Percentiles rank a stretch among this genome's conserved stretches.
phyloP scores from a whole-genome alignment of 2,797 vertebrate genomes.

The Hoplostethus mediterraneus region DNA sequence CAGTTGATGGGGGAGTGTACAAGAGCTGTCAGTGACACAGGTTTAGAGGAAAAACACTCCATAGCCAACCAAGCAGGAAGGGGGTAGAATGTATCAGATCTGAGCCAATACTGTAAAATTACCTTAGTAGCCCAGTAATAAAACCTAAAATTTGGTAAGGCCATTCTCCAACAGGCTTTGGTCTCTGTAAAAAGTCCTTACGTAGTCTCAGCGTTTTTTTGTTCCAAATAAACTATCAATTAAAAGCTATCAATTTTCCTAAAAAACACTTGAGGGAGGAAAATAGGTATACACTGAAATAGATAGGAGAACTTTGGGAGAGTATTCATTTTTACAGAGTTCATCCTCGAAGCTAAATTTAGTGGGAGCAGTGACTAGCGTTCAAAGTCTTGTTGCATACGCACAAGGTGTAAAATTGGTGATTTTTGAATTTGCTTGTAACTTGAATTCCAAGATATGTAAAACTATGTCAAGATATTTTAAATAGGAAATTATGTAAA shows the following conservation, averaged over 20 bases:
- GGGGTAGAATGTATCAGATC: neutral
- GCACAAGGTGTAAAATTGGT: too few relatives aligned
- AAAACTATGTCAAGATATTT: neutral
- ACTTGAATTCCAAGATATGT: neutral
- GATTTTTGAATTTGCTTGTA: too few relatives aligned
- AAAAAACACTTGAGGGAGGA: slow-evolving; percentile 1
- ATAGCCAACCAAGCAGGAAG: neutral
- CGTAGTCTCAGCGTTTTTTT: neutral
- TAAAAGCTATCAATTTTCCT: neutral
- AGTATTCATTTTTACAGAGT: neutral
- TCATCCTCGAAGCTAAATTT: neutral
- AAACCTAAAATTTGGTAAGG: too few relatives aligned
- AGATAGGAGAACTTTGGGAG: neutral
- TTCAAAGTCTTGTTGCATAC: too few relatives aligned
- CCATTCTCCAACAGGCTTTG: neutral
- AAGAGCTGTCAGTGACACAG: neutral
- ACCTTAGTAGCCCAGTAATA: too few relatives aligned
- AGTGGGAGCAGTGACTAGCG: neutral
- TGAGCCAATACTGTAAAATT: too few relatives aligned
- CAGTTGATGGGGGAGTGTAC: slow-evolving; percentile 9
- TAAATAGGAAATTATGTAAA: slow-evolving; percentile 6
- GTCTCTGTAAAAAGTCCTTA: neutral
- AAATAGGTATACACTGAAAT: neutral
- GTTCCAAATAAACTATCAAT: slow-evolving; percentile 31
- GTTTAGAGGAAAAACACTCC: neutral